A percentile compares a stretch with the other conserved stretches of the same genome.
These are phyloP conservation scores for Norana najaformis DNA, from an alignment of 2,888 invertebrate genomes.

Conservation along the genomic window DNA sequence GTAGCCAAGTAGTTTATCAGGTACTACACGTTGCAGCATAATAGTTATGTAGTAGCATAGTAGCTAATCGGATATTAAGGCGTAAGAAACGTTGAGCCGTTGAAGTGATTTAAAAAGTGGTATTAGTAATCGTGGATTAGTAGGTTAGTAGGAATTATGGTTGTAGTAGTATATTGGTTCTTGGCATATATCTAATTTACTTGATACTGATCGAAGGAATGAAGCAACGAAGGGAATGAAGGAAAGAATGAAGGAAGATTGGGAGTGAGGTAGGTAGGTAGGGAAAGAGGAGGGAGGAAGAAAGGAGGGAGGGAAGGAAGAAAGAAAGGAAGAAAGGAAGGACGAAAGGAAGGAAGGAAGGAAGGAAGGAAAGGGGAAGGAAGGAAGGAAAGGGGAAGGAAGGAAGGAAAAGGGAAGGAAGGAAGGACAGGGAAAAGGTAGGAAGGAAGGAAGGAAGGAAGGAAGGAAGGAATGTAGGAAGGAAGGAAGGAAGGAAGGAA, in stretches of 20 bases:
- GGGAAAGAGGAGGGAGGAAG: not conserved
- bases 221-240: no score
- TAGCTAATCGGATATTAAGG: not conserved
- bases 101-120: not conserved
- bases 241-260: not conserved
- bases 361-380: not conserved
- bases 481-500: not conserved
- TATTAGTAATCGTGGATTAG: not conserved
- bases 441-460: not conserved
- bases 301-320: not conserved
- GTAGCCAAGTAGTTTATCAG: not conserved
- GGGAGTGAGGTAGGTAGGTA: not conserved
- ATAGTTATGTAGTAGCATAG: not conserved
- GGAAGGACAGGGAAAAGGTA: not conserved
- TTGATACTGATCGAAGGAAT: not conserved
- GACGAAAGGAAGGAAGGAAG: not conserved
- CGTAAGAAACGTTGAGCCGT: conserved; percentile 3
- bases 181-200: not conserved
- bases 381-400: not conserved
- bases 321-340: no score
- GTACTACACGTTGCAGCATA: no score
- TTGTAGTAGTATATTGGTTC: not conserved
- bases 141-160: not conserved
- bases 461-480: no score
- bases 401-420: no score